phyloP scores from a whole-genome alignment of 2,888 invertebrate genomes.

The Eupithecia subfuscata region DNA sequence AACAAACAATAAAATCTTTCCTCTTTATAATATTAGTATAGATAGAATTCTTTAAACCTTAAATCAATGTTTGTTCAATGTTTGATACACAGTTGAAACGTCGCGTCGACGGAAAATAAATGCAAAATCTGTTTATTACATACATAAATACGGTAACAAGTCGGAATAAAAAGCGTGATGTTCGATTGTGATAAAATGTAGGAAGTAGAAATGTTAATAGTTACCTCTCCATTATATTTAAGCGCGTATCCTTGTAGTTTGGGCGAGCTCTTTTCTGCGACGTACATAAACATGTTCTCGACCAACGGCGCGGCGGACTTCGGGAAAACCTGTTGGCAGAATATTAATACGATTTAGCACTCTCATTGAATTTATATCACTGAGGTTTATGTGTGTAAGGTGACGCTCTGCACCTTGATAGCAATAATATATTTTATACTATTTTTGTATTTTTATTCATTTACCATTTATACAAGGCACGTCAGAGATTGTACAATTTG shows the following conservation, averaged over 20 bases:
- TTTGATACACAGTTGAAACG: too few species aligned
- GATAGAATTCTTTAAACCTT: too few species aligned
- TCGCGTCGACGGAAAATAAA: neutral
- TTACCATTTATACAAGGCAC: too few species aligned
- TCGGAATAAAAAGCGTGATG: neutral
- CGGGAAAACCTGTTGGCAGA: slow-evolving; percentile 87
- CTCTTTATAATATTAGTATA: too few species aligned
- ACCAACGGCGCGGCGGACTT: slow-evolving; percentile 80
- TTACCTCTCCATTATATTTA: slow-evolving; percentile 70
- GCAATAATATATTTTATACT: neutral
- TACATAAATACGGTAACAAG: neutral
- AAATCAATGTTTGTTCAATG: too few species aligned
- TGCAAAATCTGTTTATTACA: neutral
- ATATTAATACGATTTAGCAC: neutral
- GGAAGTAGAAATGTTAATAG: neutral
- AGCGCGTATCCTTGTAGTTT: slow-evolving; percentile 74
- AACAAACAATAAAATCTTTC: too few species aligned
- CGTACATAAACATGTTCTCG: slow-evolving; percentile 76
- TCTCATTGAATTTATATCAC: too few species aligned
- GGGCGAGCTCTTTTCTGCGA: slow-evolving; percentile 74
- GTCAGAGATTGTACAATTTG: too few species aligned
- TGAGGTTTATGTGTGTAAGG: too few species aligned
- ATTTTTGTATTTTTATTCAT: too few species aligned
- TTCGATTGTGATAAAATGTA: neutral
- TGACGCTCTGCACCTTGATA: neutral